Evolutionary conservation across 92 coral and sea anemone species (phyloP), one percentile per base, ranked within the genome.

Genomic region (Bergia puertoricense): DNA sequence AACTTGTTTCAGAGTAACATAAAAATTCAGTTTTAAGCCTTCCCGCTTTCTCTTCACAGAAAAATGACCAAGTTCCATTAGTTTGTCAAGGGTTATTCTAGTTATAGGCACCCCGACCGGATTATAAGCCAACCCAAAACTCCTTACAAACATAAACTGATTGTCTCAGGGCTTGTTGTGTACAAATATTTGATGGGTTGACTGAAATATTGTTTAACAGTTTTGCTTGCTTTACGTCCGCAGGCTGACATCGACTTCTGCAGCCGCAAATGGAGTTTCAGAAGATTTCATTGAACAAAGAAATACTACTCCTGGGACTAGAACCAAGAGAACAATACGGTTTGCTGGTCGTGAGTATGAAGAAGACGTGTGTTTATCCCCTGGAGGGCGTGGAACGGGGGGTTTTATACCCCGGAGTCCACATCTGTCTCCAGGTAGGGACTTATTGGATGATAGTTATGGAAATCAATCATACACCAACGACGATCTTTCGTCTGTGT

Each of bases 401-500:
- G 15, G 22, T 10, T 22, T 3, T 69, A 20, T 51, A 36, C 42
- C 11, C 54, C 41, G 23, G 38, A 44, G 30, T 18, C 59, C 77
- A 23, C 77, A 11, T 71, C 54, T 83, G 40, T 83, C 78, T 6
- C 65, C 44, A 37, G 43, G 62, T 39, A 30, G 78, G 59, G 48
- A 83, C 86, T n/a, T 5, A 3, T 16, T 51, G 23, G 69, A 54
- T 2, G 41, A 7, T 43, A 69, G 86, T 0, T 9, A 22, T 14
- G 86, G 9, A 68, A 36, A 14, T 69, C 77, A 15, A 1, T 45
- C 66, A 1, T 42, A 89, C 48, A 67, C 44, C 43, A 86, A 85
- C 30, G 88, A 77, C 15, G 98, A 95, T 37, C 75, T 95, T 66
- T 93, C 98, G 16, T 89, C 99, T 38, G 90, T 91, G 46, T 95